Conservation (phyloP, 1,140 invertebrate species). For the Melanaphis sacchari region DNA sequence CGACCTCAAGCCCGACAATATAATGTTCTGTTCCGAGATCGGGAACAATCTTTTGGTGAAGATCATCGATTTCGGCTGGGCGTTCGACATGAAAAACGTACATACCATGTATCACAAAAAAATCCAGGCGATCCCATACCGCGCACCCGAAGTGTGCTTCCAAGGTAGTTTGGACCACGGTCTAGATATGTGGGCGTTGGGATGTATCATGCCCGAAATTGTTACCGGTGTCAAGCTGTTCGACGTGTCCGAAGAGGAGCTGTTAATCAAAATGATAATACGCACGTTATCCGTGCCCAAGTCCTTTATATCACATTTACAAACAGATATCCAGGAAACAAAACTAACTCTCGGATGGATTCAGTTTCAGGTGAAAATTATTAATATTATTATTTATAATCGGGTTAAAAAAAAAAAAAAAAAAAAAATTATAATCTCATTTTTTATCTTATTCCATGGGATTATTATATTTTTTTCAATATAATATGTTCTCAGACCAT, state of each 20-base stretch:
- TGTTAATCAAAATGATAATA: background rate
- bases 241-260: background rate
- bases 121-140: background rate
- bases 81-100: conserved; percentile 12
- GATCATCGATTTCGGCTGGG: conserved; percentile 34
- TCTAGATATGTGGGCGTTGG: conserved; percentile 12
- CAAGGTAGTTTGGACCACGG: background rate
- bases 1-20: conserved; percentile 31
- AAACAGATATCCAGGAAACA: background rate
- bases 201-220: conserved; percentile 41
- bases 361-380: background rate
- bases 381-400: background rate
- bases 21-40: background rate
- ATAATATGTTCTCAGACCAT: no score
- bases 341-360: background rate
- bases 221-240: conserved; percentile 15
- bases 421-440: no score
- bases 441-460: no score
- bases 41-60: background rate
- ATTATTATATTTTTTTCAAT: no score
- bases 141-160: conserved; percentile 25
- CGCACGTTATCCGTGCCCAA: background rate
- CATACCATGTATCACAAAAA: background rate
- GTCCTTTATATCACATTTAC: background rate
- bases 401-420: no score